phyloP scores from a whole-genome alignment of 2,888 invertebrate genomes.

The Apomyelois bistriatella region DNA sequence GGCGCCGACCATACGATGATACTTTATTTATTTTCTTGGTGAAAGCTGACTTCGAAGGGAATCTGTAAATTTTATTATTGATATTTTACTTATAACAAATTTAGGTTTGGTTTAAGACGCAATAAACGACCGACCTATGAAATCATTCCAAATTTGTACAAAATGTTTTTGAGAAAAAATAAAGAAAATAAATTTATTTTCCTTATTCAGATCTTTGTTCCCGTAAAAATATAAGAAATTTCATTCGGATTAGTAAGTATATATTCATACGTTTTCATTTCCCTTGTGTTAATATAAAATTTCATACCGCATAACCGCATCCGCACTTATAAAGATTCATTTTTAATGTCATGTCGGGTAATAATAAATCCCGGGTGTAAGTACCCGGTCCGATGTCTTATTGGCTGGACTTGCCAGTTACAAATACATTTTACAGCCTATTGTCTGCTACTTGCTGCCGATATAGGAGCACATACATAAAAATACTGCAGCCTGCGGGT shows the following conservation, averaged over 20 bases:
- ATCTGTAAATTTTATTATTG: neutral
- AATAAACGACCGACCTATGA: too few relatives aligned
- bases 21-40: neutral
- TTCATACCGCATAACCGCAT: constrained; percentile 35
- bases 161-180: too few relatives aligned
- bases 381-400: constrained; percentile 15
- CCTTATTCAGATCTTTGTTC: too few relatives aligned
- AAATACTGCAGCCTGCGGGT: too few relatives aligned
- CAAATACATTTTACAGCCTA: constrained; percentile 7
- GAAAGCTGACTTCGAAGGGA: neutral
- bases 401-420: constrained; percentile 3
- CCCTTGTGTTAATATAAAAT: constrained; percentile 16
- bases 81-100: too few relatives aligned
- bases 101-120: too few relatives aligned
- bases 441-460: constrained; percentile 1
- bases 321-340: constrained; percentile 42
- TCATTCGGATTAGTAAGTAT: neutral
- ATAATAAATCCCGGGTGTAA: constrained; percentile 8
- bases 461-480: neutral
- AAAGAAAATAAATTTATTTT: too few relatives aligned
- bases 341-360: constrained; percentile 16
- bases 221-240: too few relatives aligned
- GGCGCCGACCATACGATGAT: neutral
- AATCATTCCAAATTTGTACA: too few relatives aligned
- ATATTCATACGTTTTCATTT: neutral